Evolutionary conservation across 2,888 invertebrate genomes (phyloP).

Genomic region (Erebia ligea): DNA sequence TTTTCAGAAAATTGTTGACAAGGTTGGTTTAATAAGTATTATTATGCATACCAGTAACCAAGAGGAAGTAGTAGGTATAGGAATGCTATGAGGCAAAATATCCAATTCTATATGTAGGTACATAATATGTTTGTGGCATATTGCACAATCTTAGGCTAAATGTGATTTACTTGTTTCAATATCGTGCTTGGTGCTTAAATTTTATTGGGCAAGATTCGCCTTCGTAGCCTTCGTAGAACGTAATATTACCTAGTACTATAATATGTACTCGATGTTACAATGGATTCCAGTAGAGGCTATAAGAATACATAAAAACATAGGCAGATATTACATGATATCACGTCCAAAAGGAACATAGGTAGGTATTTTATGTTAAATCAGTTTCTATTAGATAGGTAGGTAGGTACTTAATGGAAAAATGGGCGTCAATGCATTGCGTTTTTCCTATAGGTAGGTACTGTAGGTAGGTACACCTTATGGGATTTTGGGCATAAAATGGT

Average conservation of each 20-base stretch:
- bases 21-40: too few species aligned
- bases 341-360: not conserved
- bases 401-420: not conserved
- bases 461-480: too few species aligned
- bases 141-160: constrained; percentile 32
- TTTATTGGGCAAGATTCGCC: constrained; percentile 60
- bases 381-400: too few species aligned
- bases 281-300: not conserved
- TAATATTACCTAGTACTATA: too few species aligned
- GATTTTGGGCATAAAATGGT: too few species aligned
- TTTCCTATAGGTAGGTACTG: too few species aligned
- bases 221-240: too few species aligned
- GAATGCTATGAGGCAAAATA: constrained; percentile 36
- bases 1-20: too few species aligned
- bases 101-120: constrained; percentile 22
- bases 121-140: constrained; percentile 29
- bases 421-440: too few species aligned
- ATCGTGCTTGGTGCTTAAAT: constrained; percentile 67
- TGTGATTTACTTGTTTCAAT: constrained; percentile 76
- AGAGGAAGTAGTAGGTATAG: not conserved
- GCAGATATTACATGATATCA: not conserved
- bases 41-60: not conserved
- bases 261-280: constrained; percentile 5
- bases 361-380: not conserved
- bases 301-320: constrained; percentile 1